These are phyloP conservation scores for Thera britannica DNA, from an alignment of 2,888 invertebrate species.

Conservation along the genomic window DNA sequence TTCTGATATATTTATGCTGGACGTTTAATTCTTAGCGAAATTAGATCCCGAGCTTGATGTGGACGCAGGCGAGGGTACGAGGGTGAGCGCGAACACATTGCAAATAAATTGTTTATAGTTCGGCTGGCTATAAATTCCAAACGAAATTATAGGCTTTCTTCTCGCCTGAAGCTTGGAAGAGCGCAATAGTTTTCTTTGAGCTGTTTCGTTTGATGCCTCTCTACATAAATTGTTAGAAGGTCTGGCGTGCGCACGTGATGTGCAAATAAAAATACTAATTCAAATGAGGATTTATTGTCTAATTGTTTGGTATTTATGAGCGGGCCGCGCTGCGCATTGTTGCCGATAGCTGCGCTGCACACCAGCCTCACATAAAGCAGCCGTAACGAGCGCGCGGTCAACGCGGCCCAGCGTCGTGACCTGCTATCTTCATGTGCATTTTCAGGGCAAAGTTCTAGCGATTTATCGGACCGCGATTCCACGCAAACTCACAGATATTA, in stretches of 20 bases:
- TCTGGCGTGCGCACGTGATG: slow-evolving; percentile 72
- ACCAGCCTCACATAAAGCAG: slow-evolving; percentile 59
- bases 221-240: slow-evolving; percentile 71
- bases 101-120: slow-evolving; percentile 59
- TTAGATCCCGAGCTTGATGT: slow-evolving; percentile 27
- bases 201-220: slow-evolving; percentile 75
- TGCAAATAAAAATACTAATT: slow-evolving; percentile 79
- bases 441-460: slow-evolving; percentile 35
- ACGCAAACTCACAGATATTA: slow-evolving; percentile 25
- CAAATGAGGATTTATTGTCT: slow-evolving; percentile 74
- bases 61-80: slow-evolving; percentile 25
- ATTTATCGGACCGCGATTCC: slow-evolving; percentile 33
- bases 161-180: slow-evolving; percentile 66
- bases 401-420: slow-evolving; percentile 62
- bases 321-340: slow-evolving; percentile 62
- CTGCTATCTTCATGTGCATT: slow-evolving; percentile 46
- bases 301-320: slow-evolving; percentile 78
- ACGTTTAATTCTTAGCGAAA: slow-evolving; percentile 30
- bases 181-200: slow-evolving; percentile 70
- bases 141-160: slow-evolving; percentile 64
- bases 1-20: slow-evolving; percentile 31
- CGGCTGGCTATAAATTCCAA: slow-evolving; percentile 64
- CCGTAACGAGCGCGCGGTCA: slow-evolving; percentile 59
- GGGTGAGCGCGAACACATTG: slow-evolving; percentile 40
- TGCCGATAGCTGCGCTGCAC: slow-evolving; percentile 58